Conservation (phyloP, 2,888 invertebrate species). For the Lycia hirtaria region DNA sequence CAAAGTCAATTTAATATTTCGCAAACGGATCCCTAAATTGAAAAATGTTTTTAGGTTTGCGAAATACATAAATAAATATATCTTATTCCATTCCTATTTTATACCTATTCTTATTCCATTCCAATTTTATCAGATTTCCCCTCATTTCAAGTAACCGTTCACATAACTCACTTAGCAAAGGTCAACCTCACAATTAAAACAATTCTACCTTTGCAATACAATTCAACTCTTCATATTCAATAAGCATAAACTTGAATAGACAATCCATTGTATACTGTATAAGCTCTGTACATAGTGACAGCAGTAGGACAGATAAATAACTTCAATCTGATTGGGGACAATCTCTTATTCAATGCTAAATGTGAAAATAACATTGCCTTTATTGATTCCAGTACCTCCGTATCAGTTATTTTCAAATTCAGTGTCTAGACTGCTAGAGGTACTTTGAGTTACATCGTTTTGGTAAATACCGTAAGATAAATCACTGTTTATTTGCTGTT, state of each 20-base stretch:
- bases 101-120: background rate
- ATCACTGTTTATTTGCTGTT: too few species aligned
- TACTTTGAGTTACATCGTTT: too few species aligned
- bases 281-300: slow-evolving; percentile 15
- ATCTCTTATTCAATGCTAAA: background rate
- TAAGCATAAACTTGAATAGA: slow-evolving; percentile 32
- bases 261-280: slow-evolving; percentile 28
- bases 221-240: slow-evolving; percentile 33
- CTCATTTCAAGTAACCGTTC: slow-evolving; percentile 20
- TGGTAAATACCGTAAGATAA: too few species aligned
- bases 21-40: too few species aligned
- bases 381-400: too few species aligned
- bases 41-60: too few species aligned
- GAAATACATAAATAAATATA: too few species aligned
- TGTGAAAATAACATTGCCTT: background rate
- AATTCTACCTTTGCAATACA: slow-evolving; percentile 30
- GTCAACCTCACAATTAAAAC: slow-evolving; percentile 29
- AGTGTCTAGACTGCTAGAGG: too few species aligned
- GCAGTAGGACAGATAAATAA: slow-evolving; percentile 2
- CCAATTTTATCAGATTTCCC: slow-evolving; percentile 4
- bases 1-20: too few species aligned
- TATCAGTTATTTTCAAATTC: too few species aligned
- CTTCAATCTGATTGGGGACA: background rate
- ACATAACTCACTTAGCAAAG: slow-evolving; percentile 24
- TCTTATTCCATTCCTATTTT: too few species aligned